phyloP scores from a whole-genome alignment of 2,797 vertebrate species.

The Ammospiza maritima region DNA sequence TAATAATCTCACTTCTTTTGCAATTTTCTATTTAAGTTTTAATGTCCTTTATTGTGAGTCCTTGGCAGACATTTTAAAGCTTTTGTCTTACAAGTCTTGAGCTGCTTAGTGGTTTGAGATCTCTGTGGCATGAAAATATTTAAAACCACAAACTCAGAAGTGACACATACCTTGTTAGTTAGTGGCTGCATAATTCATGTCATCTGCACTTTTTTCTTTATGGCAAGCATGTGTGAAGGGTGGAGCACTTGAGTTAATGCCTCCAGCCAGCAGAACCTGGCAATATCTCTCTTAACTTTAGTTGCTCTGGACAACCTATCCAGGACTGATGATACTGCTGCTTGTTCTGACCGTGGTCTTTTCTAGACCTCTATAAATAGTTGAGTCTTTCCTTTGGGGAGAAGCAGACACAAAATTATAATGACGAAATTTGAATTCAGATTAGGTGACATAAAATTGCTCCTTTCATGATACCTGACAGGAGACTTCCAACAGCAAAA shows the following conservation, averaged over 20 bases:
- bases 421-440: not conserved
- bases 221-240: not conserved
- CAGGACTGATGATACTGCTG: not conserved
- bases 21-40: slow-evolving; percentile 8
- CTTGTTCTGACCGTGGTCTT: not conserved
- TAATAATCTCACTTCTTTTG: slow-evolving; percentile 42
- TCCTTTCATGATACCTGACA: not conserved
- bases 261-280: not conserved
- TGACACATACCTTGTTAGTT: not conserved
- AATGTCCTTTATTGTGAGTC: slow-evolving; percentile 8
- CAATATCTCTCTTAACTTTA: not conserved
- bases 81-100: slow-evolving; percentile 18
- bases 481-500: not conserved
- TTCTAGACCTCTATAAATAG: not conserved
- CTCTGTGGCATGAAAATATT: not conserved
- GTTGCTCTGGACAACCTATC: not conserved
- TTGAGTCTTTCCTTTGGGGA: not conserved
- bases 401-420: not conserved
- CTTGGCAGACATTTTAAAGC: slow-evolving; percentile 20
- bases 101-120: slow-evolving; percentile 14
- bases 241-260: not conserved
- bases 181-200: not conserved
- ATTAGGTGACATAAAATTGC: not conserved
- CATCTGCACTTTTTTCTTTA: not conserved
- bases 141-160: slow-evolving; percentile 5